phyloP scores from a whole-genome alignment of 2,113 vertebrate species.

The Bujurquina vittata region DNA sequence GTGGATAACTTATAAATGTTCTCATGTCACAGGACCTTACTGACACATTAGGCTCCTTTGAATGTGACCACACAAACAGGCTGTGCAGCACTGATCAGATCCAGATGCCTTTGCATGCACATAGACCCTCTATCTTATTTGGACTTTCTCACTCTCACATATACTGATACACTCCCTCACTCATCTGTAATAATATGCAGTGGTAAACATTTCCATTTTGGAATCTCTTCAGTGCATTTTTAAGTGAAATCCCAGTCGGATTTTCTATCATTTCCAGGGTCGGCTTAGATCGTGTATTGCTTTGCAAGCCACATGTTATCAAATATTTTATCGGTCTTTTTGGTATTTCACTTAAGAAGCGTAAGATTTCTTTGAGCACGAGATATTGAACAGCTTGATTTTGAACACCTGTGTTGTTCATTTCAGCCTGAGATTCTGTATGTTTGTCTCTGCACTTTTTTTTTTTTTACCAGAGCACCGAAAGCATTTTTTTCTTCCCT shows the following conservation, averaged over 20 bases:
- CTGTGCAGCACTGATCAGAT: slow-evolving; percentile 67
- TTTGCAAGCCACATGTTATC: slow-evolving; percentile 32
- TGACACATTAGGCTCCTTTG: slow-evolving; percentile 41
- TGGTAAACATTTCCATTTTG: slow-evolving; percentile 55
- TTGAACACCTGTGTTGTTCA: slow-evolving; percentile 32
- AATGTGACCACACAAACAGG: slow-evolving; percentile 68
- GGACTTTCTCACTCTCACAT: slow-evolving; percentile 22
- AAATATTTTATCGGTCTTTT: slow-evolving; percentile 40
- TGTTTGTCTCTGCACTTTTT: not conserved
- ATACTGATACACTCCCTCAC: slow-evolving; percentile 34
- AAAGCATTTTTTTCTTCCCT: not conserved
- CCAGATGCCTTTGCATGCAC: slow-evolving; percentile 71
- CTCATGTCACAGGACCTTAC: slow-evolving; percentile 27
- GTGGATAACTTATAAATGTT: slow-evolving; percentile 33
- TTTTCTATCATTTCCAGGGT: slow-evolving; percentile 29
- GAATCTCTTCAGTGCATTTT: slow-evolving; percentile 11
- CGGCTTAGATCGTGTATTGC: slow-evolving; percentile 8
- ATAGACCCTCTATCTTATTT: slow-evolving; percentile 29
- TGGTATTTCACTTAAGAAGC: slow-evolving; percentile 18
- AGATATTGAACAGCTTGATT: slow-evolving; percentile 24
- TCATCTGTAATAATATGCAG: slow-evolving; percentile 46
- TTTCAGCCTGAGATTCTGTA: slow-evolving; percentile 1
- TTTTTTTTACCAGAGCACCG: too few relatives aligned
- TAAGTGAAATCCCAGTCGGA: not conserved
- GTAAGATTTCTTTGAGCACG: slow-evolving; percentile 18